Conservation (phyloP, 2,797 vertebrate genomes). For the Rhabdophis nuchalis region DNA sequence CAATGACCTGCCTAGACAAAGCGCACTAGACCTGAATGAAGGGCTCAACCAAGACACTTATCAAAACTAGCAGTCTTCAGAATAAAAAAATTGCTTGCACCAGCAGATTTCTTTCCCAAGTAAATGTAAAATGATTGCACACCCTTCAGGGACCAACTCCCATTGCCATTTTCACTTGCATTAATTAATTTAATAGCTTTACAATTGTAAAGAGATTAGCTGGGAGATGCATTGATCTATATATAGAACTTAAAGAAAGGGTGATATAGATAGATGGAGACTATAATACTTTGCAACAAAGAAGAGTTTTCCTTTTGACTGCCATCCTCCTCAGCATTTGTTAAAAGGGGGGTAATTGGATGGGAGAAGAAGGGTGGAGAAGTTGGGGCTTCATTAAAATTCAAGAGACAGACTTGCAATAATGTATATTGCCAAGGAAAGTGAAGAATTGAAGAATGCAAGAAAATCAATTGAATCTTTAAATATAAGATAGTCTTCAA, state of each 20-base stretch:
- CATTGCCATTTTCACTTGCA: slow-evolving; percentile 40
- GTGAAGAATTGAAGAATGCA: neutral
- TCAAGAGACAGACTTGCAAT: fast-evolving
- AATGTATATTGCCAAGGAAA: neutral
- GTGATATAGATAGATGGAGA: slow-evolving; percentile 47
- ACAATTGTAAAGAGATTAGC: slow-evolving; percentile 62
- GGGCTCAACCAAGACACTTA: fast-evolving
- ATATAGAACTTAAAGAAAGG: slow-evolving; percentile 45
- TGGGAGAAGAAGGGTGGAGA: neutral
- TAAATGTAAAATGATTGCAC: slow-evolving; percentile 8
- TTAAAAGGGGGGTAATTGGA: neutral
- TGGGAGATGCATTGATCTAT: slow-evolving; percentile 49
- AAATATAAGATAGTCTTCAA: neutral
- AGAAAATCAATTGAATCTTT: slow-evolving; percentile 15
- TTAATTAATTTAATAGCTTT: slow-evolving; percentile 69
- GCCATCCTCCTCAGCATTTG: neutral
- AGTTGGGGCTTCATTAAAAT: neutral
- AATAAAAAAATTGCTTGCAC: neutral
- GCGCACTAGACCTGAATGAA: neutral
- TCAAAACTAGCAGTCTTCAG: neutral
- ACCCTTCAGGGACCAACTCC: slow-evolving; percentile 34
- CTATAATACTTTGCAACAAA: neutral
- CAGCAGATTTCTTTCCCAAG: slow-evolving; percentile 3
- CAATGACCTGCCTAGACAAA: neutral
- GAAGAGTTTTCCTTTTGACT: slow-evolving; percentile 15